Base-by-base conservation (phyloP, 2,888 invertebrate genomes). In the Ctenicera cuprea region DNA sequence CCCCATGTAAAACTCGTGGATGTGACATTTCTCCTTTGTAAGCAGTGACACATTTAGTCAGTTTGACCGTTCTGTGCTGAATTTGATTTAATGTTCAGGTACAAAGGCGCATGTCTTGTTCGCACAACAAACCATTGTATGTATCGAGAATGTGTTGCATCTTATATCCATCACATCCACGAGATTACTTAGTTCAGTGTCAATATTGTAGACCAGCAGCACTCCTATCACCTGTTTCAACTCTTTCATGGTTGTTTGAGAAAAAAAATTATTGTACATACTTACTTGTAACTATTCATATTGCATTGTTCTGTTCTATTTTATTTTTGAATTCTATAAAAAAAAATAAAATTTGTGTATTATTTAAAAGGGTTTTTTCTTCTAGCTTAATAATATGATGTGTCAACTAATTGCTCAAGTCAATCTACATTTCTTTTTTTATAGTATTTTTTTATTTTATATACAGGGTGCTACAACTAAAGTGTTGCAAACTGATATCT, bases 331-430 rank as follows among this genome's bases (percentile, higher is more conserved):
- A 87, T 87, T 87, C 86, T 86, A 86, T 87, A 86, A 73, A 87
- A 87, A 83, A 86, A 50, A 88, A 86, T 87, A 88, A 88, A 88
- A 87, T 87, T 88, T 88, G 87, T 89, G 88, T 89, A 88, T 88
- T 88, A 89, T 88, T 54, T 61, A 16, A n/a, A 20, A 2, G 9
- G 9, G 20, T n/a, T 18, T 12, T 54, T 54, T 30, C 3, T 54
- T 48, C 11, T 45, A 45, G 26, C 26, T 26, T n/a, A n/a, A n/a
- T n/a, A n/a, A n/a, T n/a, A n/a, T n/a, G n/a, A n/a, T n/a, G n/a
- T n/a, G n/a, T n/a, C n/a, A n/a, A n/a, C n/a, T n/a, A n/a, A n/a
- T n/a, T n/a, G n/a, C n/a, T n/a, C n/a, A n/a, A n/a, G n/a, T n/a
- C n/a, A n/a, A n/a, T n/a, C n/a, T n/a, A n/a, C n/a, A n/a, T n/a